Evolutionary conservation across 2,888 invertebrate genomes (phyloP), one percentile per base, ranked within the genome.

Genomic region (Amblyteles armatorius): DNA sequence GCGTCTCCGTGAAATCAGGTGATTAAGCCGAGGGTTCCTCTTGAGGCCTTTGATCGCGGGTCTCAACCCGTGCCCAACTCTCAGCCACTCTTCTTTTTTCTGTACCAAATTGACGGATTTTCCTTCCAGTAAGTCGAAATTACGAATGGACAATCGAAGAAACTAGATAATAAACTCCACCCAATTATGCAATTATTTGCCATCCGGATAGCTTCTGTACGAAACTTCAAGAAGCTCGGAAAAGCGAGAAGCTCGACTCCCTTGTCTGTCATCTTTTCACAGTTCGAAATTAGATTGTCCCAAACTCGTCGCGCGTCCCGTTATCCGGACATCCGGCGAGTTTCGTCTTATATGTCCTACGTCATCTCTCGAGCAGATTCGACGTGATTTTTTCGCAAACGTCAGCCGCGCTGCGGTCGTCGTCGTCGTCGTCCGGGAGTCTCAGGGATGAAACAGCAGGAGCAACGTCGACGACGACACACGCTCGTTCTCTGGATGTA

Each of bases 341-440:
- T 50, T 44, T 63, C 63, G 16, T 77, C 13, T 80, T 33, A 63
- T 2, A 4, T 40, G 33, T 78, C 48, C 50, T 36, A 63, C 19
- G 22, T 29, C 36, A 67, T 81, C 80, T 78, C 52, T 65, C 48
- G 71, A 55, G 63, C 73, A 79, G 82, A 78, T 76, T 16, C 78
- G 85, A 83, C 83, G 85, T 82, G 86, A 82, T 86, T 88, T 91
- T 93, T 93, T 90, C 90, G 93, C 92, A 78, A 82, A 91, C 92
- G 93, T 93, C 93, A 93, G 93, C 93, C 88, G 52, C n/a, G 29
- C 11, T 19, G 85, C 79, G 85, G 29, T 60, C 40, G 55, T 81
- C 85, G 22, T 22, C 22, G 85, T 87, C 63, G 26, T 22, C 60
- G 71, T 65, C 55, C 65, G 55, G n/a, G 63, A 7, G 13, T 72